Percentiles rank a stretch among this genome's conserved stretches.
These are phyloP conservation scores for Melipona bicolor DNA, from an alignment of 2,888 invertebrate species.

Conservation along the genomic window DNA sequence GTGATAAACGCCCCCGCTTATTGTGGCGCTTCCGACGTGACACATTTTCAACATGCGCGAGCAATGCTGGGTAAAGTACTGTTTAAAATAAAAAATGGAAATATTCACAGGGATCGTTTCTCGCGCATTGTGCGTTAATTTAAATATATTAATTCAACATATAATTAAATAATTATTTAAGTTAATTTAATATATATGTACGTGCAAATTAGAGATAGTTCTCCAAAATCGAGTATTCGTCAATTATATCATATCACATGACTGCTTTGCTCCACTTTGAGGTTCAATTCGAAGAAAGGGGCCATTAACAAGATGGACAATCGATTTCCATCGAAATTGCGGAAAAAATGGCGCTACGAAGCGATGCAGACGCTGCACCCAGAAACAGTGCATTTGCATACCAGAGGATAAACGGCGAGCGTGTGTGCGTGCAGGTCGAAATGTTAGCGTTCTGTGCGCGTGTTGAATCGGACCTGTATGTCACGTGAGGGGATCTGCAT, in stretches of 20 bases:
- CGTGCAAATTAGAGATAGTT: too few species aligned
- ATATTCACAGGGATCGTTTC: too few species aligned
- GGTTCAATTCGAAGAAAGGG: neutral
- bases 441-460: constrained; percentile 7
- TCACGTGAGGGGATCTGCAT: constrained; percentile 69
- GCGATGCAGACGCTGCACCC: constrained; percentile 13
- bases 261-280: neutral
- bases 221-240: too few species aligned
- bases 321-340: neutral
- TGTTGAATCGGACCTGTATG: constrained; percentile 30
- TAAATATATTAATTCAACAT: too few species aligned
- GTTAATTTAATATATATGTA: too few species aligned
- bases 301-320: too few species aligned
- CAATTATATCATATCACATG: neutral
- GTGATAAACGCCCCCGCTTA: neutral
- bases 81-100: too few species aligned
- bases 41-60: neutral
- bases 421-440: neutral
- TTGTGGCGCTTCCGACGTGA: neutral
- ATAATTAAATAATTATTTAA: too few species aligned
- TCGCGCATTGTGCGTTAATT: too few species aligned
- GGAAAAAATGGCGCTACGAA: neutral
- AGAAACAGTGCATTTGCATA: constrained; percentile 45
- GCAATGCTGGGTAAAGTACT: too few species aligned
- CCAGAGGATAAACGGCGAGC: constrained; percentile 7